phyloP scores from a whole-genome alignment of 2,113 vertebrate species.

The Hystrix cristata region DNA sequence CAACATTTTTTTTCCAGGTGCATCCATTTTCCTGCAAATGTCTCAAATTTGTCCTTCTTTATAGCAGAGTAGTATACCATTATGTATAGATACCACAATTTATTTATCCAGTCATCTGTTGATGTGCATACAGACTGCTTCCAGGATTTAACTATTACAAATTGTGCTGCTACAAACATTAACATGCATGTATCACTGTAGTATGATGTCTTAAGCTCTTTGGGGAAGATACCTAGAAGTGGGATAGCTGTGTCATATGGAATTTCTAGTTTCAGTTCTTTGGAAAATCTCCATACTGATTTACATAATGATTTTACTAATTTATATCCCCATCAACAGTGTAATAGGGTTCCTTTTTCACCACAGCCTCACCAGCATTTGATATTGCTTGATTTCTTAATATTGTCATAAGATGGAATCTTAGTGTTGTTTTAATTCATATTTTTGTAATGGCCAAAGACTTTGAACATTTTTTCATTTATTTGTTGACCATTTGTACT shows the following conservation, averaged over 20 bases:
- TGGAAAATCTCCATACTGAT: not conserved
- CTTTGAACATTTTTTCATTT: not conserved
- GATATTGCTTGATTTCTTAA: not conserved
- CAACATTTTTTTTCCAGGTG: not conserved
- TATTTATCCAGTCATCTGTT: not conserved
- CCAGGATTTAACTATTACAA: not conserved
- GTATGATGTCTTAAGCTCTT: not conserved
- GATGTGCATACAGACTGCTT: not conserved
- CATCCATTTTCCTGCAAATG: not conserved
- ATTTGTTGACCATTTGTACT: not conserved
- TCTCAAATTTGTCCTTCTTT: not conserved
- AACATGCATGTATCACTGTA: not conserved
- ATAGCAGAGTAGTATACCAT: not conserved
- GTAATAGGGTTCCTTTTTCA: not conserved
- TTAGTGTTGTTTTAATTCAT: not conserved
- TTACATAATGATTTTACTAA: not conserved
- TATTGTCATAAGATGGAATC: not conserved
- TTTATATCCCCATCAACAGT: not conserved
- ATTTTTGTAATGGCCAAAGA: not conserved
- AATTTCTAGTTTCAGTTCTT: not conserved
- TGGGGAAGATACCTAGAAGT: not conserved
- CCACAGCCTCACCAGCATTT: not conserved
- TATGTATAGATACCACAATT: not conserved
- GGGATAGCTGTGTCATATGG: not conserved
- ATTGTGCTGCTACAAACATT: not conserved